Evolutionary conservation across 2,888 invertebrate genomes (phyloP).

Genomic region (Argynnis bischoffii): DNA sequence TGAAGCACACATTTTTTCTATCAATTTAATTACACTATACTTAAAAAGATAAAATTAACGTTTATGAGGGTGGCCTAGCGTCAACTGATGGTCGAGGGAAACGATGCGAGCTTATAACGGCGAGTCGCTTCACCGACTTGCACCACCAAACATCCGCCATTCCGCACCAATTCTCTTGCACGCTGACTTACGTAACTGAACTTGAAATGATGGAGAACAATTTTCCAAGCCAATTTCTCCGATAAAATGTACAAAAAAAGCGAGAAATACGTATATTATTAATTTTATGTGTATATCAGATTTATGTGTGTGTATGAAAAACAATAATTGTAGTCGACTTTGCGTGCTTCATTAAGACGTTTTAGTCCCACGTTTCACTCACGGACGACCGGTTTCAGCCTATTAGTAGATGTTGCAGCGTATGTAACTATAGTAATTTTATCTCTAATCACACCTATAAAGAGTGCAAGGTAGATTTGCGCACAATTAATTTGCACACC

Average conservation of each 20-base stretch:
- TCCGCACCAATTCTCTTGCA: conserved; percentile 82
- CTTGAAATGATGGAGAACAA: conserved; percentile 81
- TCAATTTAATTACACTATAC: conserved; percentile 67
- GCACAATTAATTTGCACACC: conserved; percentile 45
- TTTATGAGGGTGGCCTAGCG: conserved; percentile 71
- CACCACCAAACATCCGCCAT: conserved; percentile 82
- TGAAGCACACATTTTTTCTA: conserved; percentile 70
- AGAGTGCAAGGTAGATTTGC: conserved; percentile 55
- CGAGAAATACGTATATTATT: conserved; percentile 69
- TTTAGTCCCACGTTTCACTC: conserved; percentile 67
- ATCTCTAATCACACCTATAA: conserved; percentile 53
- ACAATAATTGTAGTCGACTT: conserved; percentile 63
- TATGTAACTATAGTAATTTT: conserved; percentile 41
- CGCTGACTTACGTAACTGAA: conserved; percentile 82
- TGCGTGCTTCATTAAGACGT: conserved; percentile 60
- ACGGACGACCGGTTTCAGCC: conserved; percentile 56
- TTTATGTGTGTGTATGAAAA: conserved; percentile 57
- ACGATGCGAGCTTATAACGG: conserved; percentile 78
- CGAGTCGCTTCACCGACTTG: conserved; percentile 74
- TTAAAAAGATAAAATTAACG: conserved; percentile 66
- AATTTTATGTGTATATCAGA: conserved; percentile 54
- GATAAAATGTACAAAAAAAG: conserved; percentile 80
- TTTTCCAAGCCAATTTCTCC: conserved; percentile 83
- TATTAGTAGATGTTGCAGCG: conserved; percentile 46
- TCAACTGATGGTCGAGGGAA: conserved; percentile 72